Conservation (phyloP, 2,113 vertebrate species). For the Proteles cristata region DNA sequence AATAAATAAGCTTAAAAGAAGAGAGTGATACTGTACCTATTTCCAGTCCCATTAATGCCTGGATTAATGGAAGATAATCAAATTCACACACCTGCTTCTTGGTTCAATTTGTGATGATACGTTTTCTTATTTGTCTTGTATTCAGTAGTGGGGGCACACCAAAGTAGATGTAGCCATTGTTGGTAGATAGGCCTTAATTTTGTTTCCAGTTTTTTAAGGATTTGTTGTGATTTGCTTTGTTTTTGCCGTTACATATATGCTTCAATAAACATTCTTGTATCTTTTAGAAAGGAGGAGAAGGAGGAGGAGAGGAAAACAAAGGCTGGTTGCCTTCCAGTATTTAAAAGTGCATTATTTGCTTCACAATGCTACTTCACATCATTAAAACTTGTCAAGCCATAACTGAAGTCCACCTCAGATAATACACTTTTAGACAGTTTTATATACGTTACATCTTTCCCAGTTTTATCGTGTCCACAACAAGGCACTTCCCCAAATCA, state of each 20-base stretch:
- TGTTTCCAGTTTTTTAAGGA: not conserved
- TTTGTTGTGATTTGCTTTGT: not conserved
- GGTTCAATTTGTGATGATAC: not conserved
- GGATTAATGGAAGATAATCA: not conserved
- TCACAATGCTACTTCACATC: not conserved
- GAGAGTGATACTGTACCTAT: not conserved
- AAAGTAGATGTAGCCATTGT: not conserved
- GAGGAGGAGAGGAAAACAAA: not conserved
- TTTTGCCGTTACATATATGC: not conserved
- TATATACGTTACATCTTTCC: not conserved
- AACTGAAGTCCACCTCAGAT: not conserved
- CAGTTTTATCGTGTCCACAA: not conserved
- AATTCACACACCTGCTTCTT: not conserved
- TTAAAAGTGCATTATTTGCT: not conserved
- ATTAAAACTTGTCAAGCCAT: not conserved
- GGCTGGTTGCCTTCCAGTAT: not conserved
- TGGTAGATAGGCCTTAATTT: not conserved
- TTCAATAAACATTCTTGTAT: not conserved
- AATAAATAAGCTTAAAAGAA: no score
- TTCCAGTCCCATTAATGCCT: not conserved
- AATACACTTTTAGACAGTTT: not conserved
- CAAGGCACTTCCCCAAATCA: not conserved
- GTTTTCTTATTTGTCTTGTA: not conserved
- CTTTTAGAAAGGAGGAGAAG: not conserved
- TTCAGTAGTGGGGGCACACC: not conserved